phyloP scores from a whole-genome alignment of 1,140 invertebrate genomes.

The Orchestia grillus region DNA sequence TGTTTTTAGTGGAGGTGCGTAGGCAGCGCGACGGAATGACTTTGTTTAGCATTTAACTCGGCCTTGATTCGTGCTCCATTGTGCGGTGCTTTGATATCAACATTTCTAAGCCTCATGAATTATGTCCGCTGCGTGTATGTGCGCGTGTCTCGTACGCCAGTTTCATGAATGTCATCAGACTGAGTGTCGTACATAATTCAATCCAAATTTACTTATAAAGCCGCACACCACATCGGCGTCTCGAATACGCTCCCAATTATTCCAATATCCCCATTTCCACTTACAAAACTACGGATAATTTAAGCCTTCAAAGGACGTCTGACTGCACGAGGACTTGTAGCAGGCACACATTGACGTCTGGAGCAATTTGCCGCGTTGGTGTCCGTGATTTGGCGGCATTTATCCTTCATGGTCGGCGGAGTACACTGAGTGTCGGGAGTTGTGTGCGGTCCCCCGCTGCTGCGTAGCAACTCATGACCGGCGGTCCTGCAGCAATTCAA shows the following conservation, averaged over 20 bases:
- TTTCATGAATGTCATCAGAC: too few relatives aligned
- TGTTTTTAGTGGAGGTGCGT: background rate
- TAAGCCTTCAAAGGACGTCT: background rate
- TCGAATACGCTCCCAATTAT: too few relatives aligned
- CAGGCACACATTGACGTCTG: background rate
- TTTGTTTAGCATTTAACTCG: background rate
- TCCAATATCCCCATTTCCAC: too few relatives aligned
- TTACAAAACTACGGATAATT: background rate
- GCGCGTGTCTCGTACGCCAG: too few relatives aligned
- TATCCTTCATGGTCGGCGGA: background rate
- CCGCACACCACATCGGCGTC: too few relatives aligned
- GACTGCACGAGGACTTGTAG: background rate
- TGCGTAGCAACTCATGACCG: background rate
- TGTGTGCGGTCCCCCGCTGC: background rate
- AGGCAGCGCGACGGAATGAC: background rate
- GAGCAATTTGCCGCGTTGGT: background rate
- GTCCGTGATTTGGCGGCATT: background rate
- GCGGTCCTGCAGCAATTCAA: background rate
- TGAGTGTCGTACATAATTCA: too few relatives aligned
- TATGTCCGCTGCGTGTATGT: background rate
- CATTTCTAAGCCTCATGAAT: background rate
- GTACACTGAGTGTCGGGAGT: background rate
- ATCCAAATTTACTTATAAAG: too few relatives aligned
- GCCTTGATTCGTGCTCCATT: background rate
- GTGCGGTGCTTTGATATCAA: background rate